phyloP scores from a whole-genome alignment of 2,888 invertebrate genomes.

The Doris montereyensis region DNA sequence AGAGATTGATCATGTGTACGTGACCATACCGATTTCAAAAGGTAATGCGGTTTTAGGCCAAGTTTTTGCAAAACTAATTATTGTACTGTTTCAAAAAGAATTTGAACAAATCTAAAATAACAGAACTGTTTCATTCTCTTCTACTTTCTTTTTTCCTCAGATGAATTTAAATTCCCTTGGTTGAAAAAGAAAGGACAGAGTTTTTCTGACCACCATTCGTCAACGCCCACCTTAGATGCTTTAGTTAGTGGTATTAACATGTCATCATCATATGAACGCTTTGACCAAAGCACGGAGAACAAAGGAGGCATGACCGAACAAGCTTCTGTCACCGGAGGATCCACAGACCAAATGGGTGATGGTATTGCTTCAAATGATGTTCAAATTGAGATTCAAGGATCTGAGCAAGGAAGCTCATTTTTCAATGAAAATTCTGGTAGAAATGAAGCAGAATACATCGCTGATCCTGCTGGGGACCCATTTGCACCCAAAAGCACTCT shows the following conservation, averaged over 20 bases:
- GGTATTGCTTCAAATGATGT: conserved; percentile 12
- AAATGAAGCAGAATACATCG: conserved; percentile 46
- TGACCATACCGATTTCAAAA: no score
- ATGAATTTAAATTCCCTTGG: conserved; percentile 4
- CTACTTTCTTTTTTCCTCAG: conserved; percentile 11
- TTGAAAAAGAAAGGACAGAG: conserved; percentile 23
- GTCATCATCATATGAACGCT: conserved; percentile 48
- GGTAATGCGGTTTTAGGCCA: no score
- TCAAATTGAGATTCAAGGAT: conserved; percentile 33
- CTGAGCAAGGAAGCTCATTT: conserved; percentile 44
- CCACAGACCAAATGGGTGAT: not conserved
- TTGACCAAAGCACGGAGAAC: conserved; percentile 40
- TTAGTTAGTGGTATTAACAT: conserved; percentile 34
- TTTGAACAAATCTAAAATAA: no score
- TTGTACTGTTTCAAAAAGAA: no score
- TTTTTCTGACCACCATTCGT: conserved; percentile 37
- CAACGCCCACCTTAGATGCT: conserved; percentile 37
- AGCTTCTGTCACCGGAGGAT: conserved; percentile 27
- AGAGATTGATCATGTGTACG: no score
- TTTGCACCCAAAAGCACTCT: conserved; percentile 45
- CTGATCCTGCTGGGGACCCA: conserved; percentile 53
- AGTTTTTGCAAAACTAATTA: no score
- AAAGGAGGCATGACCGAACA: conserved; percentile 18
- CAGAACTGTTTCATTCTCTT: no score
- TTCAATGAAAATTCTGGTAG: not conserved